Evolutionary conservation across 1,140 invertebrate species (phyloP).

Genomic region (Nomia melanderi): DNA sequence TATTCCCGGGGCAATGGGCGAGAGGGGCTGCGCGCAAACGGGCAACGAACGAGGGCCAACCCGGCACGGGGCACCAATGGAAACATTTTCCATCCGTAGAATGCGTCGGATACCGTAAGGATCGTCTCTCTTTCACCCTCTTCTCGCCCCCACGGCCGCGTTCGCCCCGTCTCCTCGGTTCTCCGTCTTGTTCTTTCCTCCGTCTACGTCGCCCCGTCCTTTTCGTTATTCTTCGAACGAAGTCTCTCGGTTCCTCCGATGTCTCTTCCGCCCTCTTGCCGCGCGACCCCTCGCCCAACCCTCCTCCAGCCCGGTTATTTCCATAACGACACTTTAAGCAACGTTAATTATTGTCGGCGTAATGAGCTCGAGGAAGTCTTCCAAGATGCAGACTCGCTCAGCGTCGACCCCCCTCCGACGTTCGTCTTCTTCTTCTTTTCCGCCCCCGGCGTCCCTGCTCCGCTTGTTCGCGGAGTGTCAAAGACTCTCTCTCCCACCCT

Average conservation of each 20-base stretch:
- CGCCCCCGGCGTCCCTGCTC: not conserved
- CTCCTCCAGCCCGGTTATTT: conserved; percentile 58
- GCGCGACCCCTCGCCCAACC: not conserved
- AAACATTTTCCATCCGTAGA: conserved; percentile 66
- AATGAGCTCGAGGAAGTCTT: conserved; percentile 70
- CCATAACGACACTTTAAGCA: conserved; percentile 70
- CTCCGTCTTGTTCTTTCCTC: conserved; percentile 40
- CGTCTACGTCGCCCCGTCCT: conserved; percentile 23
- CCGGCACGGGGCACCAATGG: conserved; percentile 55
- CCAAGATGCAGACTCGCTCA: conserved; percentile 53
- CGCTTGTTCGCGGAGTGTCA: conserved; percentile 46
- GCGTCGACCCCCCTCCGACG: not conserved
- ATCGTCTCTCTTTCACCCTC: conserved; percentile 38
- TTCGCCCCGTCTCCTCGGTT: not conserved
- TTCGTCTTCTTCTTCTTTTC: conserved; percentile 12
- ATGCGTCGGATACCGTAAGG: conserved; percentile 54
- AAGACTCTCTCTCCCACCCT: conserved; percentile 28
- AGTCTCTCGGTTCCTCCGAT: not conserved
- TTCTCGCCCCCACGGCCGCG: not conserved
- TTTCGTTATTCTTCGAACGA: conserved; percentile 44
- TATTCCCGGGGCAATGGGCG: conserved; percentile 55
- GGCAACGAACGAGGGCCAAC: conserved; percentile 54
- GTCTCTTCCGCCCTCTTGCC: conserved; percentile 5
- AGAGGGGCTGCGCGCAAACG: conserved; percentile 46
- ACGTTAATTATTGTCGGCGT: conserved; percentile 72